Conservation (phyloP, 2,113 vertebrate species). For the Hypanus sabinus region DNA sequence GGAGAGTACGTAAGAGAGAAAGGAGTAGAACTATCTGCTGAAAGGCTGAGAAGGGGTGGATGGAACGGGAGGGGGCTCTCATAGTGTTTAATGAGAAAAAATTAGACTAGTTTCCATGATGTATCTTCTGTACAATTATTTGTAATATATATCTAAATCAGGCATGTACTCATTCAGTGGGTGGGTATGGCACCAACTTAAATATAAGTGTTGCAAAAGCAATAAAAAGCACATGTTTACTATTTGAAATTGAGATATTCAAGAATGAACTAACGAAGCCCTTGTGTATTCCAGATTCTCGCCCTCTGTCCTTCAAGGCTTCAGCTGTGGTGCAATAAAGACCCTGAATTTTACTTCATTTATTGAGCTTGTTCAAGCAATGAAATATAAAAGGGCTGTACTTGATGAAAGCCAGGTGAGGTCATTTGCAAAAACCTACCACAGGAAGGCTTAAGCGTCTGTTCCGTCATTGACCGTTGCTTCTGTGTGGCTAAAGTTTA, state of each 20-base stretch:
- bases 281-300: constrained; percentile 38
- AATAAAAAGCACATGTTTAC: not conserved
- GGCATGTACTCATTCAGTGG: not conserved
- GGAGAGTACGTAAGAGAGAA: not conserved
- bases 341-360: constrained; percentile 41
- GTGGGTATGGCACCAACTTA: not conserved
- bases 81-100: not conserved
- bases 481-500: not conserved
- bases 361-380: constrained; percentile 38
- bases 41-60: not conserved
- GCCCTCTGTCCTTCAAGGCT: constrained; percentile 40
- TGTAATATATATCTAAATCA: not conserved
- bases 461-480: too few relatives aligned
- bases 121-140: not conserved
- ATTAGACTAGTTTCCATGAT: not conserved
- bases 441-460: not conserved
- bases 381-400: not conserved
- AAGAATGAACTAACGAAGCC: not conserved
- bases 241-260: not conserved
- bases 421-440: not conserved
- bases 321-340: constrained; percentile 45
- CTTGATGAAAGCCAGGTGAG: constrained; percentile 53
- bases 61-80: not conserved
- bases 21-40: not conserved
- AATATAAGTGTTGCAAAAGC: not conserved